Base-by-base conservation (phyloP, 2,888 invertebrate species). In the Gari tellinella region DNA sequence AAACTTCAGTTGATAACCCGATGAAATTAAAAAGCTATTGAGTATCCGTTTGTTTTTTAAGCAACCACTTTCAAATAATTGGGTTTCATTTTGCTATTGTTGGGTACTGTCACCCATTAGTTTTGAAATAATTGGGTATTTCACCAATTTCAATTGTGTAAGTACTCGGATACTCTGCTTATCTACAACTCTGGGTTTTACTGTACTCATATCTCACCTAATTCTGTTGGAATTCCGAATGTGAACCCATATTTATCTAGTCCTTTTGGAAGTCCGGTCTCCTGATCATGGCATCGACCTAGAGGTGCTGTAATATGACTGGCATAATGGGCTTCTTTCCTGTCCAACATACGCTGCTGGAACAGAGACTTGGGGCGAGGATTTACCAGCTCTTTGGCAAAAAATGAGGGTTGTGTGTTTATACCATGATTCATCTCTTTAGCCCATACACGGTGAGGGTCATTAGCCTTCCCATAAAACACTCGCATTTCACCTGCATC, bases 401-500 rank as follows among this genome's bases (percentile, higher is more conserved):
- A 84, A 43, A 73, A 69, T 1, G 87, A 87, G 5, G 88, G 86
- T 37, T 84, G 86, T 25, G 86, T 89, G 38, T 66, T 84, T 12
- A 89, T 79, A 0, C 92, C 92, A 80, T 92, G 92, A 1, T 83
- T 84, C 89, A 90, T 91, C 21, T 88, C 83, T n/a, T 76, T 84
- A n/a, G 90, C 90, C 87, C 86, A 85, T 52, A 87, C 74, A 43
- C 81, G 75, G n/a, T 91, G 88, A 10, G 91, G 91, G 40, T 92
- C 92, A 58, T 82, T 76, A 0, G 91, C 90, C 69, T 84, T 88
- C 17, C 91, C 91, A 74, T 92, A 90, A 66, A 91, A 91, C 2
- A 91, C 83, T 23, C 87, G 80, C 70, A 82, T 86, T 62, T 87
- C 81, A 5, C 91, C 90, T 45, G 90, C 88, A 74, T 89, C 90